Conservation (phyloP, 2,797 vertebrate genomes). For the Hephaestus fuliginosus region DNA sequence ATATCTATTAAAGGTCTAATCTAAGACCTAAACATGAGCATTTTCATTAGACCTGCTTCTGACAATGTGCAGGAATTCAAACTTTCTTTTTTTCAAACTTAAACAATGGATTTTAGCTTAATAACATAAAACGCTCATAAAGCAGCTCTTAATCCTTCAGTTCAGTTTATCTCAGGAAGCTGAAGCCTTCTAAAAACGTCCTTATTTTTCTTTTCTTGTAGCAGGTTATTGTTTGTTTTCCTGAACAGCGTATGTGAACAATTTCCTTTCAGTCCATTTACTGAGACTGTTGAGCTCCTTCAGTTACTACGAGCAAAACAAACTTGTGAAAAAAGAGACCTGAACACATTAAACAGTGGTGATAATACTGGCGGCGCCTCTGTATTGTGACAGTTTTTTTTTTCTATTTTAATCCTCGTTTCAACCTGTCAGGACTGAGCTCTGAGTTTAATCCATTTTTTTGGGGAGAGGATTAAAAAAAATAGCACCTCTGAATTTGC, state of each 20-base stretch:
- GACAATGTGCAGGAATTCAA: too few species aligned
- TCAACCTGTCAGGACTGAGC: constrained; percentile 20
- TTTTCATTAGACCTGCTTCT: too few species aligned
- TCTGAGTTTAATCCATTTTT: constrained; percentile 31
- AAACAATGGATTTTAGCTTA: too few species aligned
- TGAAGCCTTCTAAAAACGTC: neutral
- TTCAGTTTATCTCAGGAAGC: too few species aligned
- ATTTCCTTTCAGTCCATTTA: neutral
- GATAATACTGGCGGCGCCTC: neutral
- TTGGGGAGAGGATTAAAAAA: constrained; percentile 17
- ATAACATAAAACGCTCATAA: too few species aligned
- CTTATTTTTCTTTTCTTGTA: neutral
- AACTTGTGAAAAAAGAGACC: neutral
- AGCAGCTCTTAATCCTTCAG: too few species aligned
- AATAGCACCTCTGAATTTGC: neutral
- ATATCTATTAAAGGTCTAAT: too few species aligned
- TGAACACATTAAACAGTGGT: neutral
- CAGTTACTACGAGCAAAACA: neutral
- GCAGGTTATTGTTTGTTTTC: neutral
- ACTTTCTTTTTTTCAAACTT: too few species aligned
- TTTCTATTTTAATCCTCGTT: constrained; percentile 29
- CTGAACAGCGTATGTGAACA: neutral
- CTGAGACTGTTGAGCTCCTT: neutral
- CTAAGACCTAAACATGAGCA: too few species aligned
- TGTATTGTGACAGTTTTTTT: neutral